These are phyloP conservation scores for Tolypeutes matacus DNA, from an alignment of 2,797 vertebrate genomes.

Conservation along the genomic window DNA sequence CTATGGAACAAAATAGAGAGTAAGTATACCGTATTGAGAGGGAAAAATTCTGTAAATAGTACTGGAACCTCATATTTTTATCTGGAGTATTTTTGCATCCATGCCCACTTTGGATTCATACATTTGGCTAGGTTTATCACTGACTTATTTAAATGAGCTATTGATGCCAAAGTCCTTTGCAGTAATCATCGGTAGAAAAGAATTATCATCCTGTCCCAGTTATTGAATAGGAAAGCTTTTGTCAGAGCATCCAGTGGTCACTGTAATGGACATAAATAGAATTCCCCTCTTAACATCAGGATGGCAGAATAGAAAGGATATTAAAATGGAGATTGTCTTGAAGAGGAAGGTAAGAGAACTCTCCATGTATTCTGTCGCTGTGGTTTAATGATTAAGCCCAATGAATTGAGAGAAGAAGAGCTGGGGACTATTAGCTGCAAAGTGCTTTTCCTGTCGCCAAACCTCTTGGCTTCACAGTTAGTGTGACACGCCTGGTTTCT, in stretches of 20 bases:
- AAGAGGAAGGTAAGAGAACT: constrained; percentile 47
- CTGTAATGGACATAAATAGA: constrained; percentile 34
- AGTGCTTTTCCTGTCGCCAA: neutral
- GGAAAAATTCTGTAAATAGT: neutral
- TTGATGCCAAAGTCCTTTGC: constrained; percentile 52
- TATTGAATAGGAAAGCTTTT: constrained; percentile 52
- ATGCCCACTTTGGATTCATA: constrained; percentile 49
- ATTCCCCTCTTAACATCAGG: constrained; percentile 48
- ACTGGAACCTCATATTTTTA: neutral
- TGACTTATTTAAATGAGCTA: constrained; percentile 49
- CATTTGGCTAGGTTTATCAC: constrained; percentile 53
- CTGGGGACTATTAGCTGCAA: neutral
- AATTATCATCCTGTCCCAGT: constrained; percentile 46
- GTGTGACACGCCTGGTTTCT: neutral
- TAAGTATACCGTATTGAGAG: too few species aligned
- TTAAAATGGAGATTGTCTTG: constrained; percentile 51
- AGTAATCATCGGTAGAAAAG: constrained; percentile 46
- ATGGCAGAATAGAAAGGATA: constrained; percentile 54
- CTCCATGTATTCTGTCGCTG: constrained; percentile 5
- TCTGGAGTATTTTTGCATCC: constrained; percentile 2
- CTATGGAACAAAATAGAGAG: neutral
- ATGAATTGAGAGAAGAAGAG: constrained; percentile 1
- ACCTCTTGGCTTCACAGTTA: neutral
- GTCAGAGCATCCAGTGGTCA: constrained; percentile 2
- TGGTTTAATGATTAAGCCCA: constrained; percentile 5